Base-by-base conservation (phyloP, 2,888 invertebrate genomes). In the Xestia sexstrigata region DNA sequence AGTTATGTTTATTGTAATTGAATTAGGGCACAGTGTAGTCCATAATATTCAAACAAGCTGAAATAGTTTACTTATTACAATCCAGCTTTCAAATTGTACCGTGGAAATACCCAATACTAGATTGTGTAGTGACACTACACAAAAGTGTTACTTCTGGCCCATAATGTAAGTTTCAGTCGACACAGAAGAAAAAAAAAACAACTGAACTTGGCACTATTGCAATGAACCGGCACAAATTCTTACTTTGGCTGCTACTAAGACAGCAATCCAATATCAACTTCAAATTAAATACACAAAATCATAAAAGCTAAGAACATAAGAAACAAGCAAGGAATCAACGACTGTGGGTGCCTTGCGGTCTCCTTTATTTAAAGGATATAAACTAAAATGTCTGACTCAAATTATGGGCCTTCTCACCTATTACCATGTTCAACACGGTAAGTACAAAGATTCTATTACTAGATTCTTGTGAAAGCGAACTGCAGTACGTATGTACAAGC, bases 41-140 rank as follows among this genome's bases (percentile, higher is more conserved):
- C 4, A 35, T 35, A 35, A 35, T 35, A 35, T 35, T 35, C 35
- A 35, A 35, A 35, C 35, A 35, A 35, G 35, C 35, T 35, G 4
- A 35, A 35, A 35, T 35, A 35, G 35, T 35, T 35, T 1, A 35
- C 35, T 1, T 35, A 35, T 35, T 35, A 35, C 35, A 35, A 35
- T 35, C 35, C 35, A 35, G 35, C 35, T 35, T 35, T 35, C 4
- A 35, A 35, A 35, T 35, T 35, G 35, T 35, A 35, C 35, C 35
- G 35, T 35, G 35, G 35, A 35, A 35, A 35, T 35, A 35, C 35
- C 35, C 35, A 35, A 35, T 72, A 80, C 63, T 78, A 80, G 47
- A 58, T 4, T 26, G 13, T n/a, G 30, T 42, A 42, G 42, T 42
- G 2, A 17, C 60, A 26, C 30, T 63, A 70, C 70, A 79, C 45